phyloP scores from a whole-genome alignment of 2,888 invertebrate genomes.

The Chloromyia formosa region DNA sequence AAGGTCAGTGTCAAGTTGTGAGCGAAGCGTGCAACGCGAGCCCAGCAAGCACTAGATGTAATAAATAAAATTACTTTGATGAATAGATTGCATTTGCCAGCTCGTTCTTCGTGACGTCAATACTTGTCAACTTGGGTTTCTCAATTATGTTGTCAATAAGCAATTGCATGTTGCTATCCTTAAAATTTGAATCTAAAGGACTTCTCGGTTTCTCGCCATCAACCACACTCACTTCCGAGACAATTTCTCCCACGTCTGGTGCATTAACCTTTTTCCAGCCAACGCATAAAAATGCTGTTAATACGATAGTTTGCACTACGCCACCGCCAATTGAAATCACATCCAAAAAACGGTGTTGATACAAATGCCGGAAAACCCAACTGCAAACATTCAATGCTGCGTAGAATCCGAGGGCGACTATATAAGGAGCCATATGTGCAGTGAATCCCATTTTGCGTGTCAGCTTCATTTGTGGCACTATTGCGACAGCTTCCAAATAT shows the following conservation, averaged over 20 bases:
- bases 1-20: too few species aligned
- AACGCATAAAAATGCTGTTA: conserved; percentile 99
- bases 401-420: conserved; percentile 92
- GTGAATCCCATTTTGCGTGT: conserved; percentile 98
- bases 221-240: conserved; percentile 98
- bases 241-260: not conserved
- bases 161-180: not conserved
- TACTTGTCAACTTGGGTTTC: too few species aligned
- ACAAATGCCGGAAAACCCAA: conserved; percentile 95
- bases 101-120: too few species aligned
- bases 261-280: not conserved
- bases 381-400: conserved; percentile 90
- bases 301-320: conserved; percentile 95
- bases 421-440: conserved; percentile 97
- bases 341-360: conserved; percentile 93
- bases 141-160: conserved; percentile 1
- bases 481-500: conserved; percentile 98
- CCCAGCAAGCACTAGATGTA: too few species aligned
- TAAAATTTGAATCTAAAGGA: conserved; percentile 81
- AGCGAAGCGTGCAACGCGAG: too few species aligned
- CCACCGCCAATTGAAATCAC: conserved; percentile 97
- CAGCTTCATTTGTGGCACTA: conserved; percentile 97
- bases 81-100: too few species aligned
- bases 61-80: too few species aligned
- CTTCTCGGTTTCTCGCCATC: conserved; percentile 96